Evolutionary conservation across 1,140 invertebrate genomes (phyloP).

Genomic region (Scaptomyza hsui): DNA sequence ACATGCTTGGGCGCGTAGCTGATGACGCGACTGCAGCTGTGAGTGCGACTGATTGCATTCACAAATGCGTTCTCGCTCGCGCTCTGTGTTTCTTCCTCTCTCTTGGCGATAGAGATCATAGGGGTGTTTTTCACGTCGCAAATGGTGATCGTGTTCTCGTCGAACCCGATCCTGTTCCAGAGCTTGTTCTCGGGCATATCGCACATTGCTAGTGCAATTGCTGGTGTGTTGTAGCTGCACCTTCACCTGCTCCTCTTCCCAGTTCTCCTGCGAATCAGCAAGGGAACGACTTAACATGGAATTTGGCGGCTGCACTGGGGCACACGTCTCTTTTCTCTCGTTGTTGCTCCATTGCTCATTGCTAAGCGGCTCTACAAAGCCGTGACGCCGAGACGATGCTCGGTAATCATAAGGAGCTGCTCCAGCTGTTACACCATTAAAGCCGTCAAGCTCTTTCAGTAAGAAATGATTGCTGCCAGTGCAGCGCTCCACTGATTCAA

Average conservation of each 20-base stretch:
- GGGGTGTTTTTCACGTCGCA: slow-evolving; percentile 47
- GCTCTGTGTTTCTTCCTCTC: slow-evolving; percentile 16
- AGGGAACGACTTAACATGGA: slow-evolving; percentile 56
- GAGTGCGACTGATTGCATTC: slow-evolving; percentile 16
- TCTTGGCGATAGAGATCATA: slow-evolving; percentile 61
- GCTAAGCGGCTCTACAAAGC: slow-evolving; percentile 60
- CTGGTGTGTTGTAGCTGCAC: slow-evolving; percentile 23
- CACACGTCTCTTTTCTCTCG: slow-evolving; percentile 53
- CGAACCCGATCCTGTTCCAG: slow-evolving; percentile 45
- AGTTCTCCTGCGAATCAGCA: slow-evolving; percentile 72
- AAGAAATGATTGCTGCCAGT: slow-evolving; percentile 85
- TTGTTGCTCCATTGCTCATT: slow-evolving; percentile 77
- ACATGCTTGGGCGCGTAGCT: slow-evolving; percentile 56
- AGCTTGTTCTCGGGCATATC: slow-evolving; percentile 25
- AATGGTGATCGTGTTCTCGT: slow-evolving; percentile 44
- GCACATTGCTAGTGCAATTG: slow-evolving; percentile 7
- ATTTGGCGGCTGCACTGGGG: slow-evolving; percentile 22
- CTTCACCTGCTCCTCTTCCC: slow-evolving; percentile 58
- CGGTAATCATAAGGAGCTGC: slow-evolving; percentile 29
- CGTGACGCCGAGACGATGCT: slow-evolving; percentile 63
- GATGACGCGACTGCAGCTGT: slow-evolving; percentile 38
- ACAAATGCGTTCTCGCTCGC: slow-evolving; percentile 11
- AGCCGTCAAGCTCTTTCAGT: slow-evolving; percentile 82
- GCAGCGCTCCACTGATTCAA: slow-evolving; percentile 88
- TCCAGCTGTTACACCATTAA: background rate